Conservation (phyloP, 2,113 vertebrate species). For the Vicugna pacos region DNA sequence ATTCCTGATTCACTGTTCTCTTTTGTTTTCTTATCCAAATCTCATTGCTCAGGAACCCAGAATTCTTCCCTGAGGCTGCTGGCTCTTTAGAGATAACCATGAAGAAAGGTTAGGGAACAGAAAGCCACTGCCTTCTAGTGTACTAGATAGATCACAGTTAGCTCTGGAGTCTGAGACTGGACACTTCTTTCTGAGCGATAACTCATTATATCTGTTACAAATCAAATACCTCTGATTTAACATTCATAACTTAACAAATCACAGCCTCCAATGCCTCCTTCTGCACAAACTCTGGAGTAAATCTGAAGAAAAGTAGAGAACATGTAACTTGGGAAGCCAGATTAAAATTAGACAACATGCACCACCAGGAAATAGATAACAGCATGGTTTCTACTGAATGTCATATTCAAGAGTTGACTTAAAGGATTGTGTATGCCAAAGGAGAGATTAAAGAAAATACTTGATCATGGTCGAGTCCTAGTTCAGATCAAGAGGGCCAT, state of each 20-base stretch:
- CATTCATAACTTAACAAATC: background rate
- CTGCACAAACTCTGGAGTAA: background rate
- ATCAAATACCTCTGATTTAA: background rate
- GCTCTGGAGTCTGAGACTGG: background rate
- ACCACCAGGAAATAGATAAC: background rate
- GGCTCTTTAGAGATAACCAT: background rate
- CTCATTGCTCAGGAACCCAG: background rate
- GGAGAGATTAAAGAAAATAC: background rate
- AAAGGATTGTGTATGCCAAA: background rate
- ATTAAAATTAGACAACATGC: background rate
- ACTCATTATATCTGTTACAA: background rate
- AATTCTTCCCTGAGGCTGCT: background rate
- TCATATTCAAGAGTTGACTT: background rate
- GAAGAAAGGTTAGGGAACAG: background rate
- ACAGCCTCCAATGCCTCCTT: background rate
- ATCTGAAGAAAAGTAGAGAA: slow-evolving; percentile 27
- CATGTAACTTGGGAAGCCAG: background rate
- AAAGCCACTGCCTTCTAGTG: background rate
- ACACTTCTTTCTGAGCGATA: background rate
- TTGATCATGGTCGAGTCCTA: background rate
- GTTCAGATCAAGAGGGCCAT: background rate
- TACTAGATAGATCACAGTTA: background rate
- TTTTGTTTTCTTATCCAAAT: background rate
- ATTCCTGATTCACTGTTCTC: background rate
- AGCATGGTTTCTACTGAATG: background rate